Percentiles rank a stretch among this genome's conserved stretches.
phyloP scores from a whole-genome alignment of 2,888 invertebrate species.

The Orthonevra nobilis region DNA sequence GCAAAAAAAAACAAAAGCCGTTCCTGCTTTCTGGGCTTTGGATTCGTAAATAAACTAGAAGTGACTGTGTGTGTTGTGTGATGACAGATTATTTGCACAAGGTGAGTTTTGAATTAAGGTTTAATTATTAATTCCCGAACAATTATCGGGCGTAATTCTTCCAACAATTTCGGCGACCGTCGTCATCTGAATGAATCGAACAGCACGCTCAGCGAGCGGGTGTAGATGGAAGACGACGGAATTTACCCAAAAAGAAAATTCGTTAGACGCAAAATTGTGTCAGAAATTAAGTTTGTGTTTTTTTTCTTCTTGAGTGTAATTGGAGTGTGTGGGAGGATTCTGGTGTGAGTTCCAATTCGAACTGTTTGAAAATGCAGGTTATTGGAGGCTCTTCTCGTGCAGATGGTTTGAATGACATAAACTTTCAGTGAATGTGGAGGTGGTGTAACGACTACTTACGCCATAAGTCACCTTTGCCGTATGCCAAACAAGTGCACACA shows the following conservation, averaged over 20 bases:
- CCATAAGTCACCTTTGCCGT: slow-evolving; percentile 5
- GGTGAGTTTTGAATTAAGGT: slow-evolving; percentile 85
- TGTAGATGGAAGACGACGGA: slow-evolving; percentile 1
- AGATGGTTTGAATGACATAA: background rate
- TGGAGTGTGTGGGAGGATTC: slow-evolving; percentile 43
- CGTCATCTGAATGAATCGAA: slow-evolving; percentile 4
- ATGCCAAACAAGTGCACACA: slow-evolving; percentile 1
- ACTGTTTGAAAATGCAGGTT: too few species aligned
- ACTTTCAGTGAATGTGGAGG: too few species aligned
- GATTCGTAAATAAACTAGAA: slow-evolving; percentile 38
- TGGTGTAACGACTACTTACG: background rate
- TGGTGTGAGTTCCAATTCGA: too few species aligned
- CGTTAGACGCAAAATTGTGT: slow-evolving; percentile 44
- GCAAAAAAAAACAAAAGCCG: slow-evolving; percentile 37
- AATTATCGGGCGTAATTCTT: slow-evolving; percentile 46
- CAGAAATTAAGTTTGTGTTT: slow-evolving; percentile 44
- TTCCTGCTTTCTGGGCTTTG: slow-evolving; percentile 14
- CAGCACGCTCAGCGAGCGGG: background rate
- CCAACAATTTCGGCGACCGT: slow-evolving; percentile 12
- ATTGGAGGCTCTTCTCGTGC: background rate
- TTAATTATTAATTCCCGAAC: slow-evolving; percentile 46
- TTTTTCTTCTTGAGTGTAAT: slow-evolving; percentile 14
- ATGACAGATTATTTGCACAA: slow-evolving; percentile 89
- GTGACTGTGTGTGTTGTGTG: slow-evolving; percentile 78
- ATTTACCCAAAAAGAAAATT: slow-evolving; percentile 1